Conservation (phyloP, 2,113 vertebrate species). For the Aegypius monachus region DNA sequence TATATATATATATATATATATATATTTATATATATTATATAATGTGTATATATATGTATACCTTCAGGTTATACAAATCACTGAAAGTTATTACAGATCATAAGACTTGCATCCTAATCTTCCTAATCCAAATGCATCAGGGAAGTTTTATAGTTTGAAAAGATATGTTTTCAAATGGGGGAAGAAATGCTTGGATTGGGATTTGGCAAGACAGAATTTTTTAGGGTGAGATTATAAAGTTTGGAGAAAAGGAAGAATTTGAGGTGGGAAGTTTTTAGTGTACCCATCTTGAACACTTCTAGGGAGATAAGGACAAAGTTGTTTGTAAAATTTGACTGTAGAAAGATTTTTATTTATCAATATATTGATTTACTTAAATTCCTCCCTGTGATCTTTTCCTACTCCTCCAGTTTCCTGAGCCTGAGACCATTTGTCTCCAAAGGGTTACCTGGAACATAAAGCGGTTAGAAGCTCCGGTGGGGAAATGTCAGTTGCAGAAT, state of each 20-base stretch:
- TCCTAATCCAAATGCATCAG: not conserved
- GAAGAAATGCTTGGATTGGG: not conserved
- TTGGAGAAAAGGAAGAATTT: not conserved
- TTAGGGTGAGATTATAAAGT: not conserved
- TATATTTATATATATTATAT: too few species aligned
- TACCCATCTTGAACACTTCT: not conserved
- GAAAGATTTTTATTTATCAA: not conserved
- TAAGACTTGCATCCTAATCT: not conserved
- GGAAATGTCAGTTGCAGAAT: not conserved
- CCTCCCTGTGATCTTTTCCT: not conserved
- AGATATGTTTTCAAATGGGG: not conserved
- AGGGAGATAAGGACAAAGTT: not conserved
- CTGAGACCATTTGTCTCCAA: not conserved
- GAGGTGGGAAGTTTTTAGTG: not conserved
- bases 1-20: too few species aligned
- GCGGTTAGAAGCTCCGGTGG: fast-evolving
- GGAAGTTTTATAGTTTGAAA: not conserved
- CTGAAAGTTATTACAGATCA: fast-evolving
- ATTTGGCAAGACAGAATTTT: not conserved
- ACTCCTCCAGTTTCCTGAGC: not conserved
- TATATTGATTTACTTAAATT: not conserved
- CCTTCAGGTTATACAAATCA: not conserved
- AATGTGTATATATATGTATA: too few species aligned
- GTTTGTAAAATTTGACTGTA: not conserved
- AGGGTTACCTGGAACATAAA: not conserved